Base-by-base conservation (phyloP, 2,888 invertebrate genomes). In the Cheilosia vulpina region DNA sequence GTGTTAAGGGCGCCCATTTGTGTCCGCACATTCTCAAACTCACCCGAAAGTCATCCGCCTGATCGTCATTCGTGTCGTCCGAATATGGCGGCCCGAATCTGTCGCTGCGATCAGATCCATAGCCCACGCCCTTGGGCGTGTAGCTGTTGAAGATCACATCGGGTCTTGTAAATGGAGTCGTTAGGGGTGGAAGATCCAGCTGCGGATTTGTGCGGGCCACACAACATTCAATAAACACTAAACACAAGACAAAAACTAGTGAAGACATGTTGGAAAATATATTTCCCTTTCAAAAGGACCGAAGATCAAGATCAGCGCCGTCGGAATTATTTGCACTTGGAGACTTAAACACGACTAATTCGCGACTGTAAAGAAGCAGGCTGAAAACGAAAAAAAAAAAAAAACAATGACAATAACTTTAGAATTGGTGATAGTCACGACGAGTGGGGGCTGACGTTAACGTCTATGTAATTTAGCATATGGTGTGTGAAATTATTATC, bases 171-270 rank as follows among this genome's bases (percentile, higher is more conserved):
- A 88, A 87, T n/a, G 88, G 88, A 31, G 88, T 83, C 87, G 93
- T 90, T 50, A 94, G 89, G 0, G 94, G 94, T 2, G 94, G 94
- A 57, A 94, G 89, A 88, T 94, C 94, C 58, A 94, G 89, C 88
- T 95, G 94, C 3, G 92, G 90, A 76, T 73, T 88, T 21, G 88
- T 88, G 55, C 79, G 73, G 0, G 83, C 88, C 6, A 47, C 17
- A 43, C 50, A 52, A 21, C 45, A 4, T 15, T 53, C 27, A 52
- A 47, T 9, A 2, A 53, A 34, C 17, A 83, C 65, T 71, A 75
- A 62, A 73, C 87, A 41, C 38, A 60, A 87, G 57, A 57, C 87
- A 87, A 88, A 82, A 60, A 87, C 79, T 73, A 81, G 85, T 88
- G 88, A 88, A 87, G 87, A 65, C 79, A 81, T 75, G 0, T 63